These are phyloP conservation scores for Oceanodroma tethys DNA, from an alignment of 2,113 vertebrate genomes.

Conservation along the genomic window DNA sequence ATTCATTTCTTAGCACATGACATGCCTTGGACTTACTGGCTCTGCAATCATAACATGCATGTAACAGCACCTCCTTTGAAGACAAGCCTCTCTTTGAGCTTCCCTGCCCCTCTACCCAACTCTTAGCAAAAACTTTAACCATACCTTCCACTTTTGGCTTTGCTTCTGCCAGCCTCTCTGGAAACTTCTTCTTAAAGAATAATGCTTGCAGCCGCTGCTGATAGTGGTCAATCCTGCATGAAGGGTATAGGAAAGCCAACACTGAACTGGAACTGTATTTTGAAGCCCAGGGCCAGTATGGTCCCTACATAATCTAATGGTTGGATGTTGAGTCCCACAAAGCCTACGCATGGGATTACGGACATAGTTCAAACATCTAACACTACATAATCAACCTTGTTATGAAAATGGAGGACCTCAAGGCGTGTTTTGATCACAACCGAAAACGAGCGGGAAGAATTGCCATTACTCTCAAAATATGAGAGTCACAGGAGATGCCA, in stretches of 20 bases:
- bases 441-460: background rate
- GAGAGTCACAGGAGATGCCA: background rate
- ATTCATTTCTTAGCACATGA: background rate
- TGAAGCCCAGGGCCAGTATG: background rate
- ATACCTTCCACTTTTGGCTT: conserved; percentile 93
- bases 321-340: background rate
- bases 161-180: conserved; percentile 87
- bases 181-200: conserved; percentile 96
- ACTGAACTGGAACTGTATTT: background rate
- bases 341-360: background rate
- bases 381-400: background rate
- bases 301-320: background rate
- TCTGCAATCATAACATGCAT: background rate
- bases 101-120: background rate
- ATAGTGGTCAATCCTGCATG: conserved; percentile 89
- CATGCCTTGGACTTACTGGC: background rate
- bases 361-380: background rate
- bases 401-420: background rate
- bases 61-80: background rate
- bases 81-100: background rate
- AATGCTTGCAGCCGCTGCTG: conserved; percentile 92
- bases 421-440: background rate
- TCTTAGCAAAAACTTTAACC: background rate
- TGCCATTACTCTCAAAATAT: background rate
- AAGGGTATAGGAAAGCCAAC: background rate